Conservation (phyloP, 2,888 invertebrate species). For the Chrysolina oricalcia region DNA sequence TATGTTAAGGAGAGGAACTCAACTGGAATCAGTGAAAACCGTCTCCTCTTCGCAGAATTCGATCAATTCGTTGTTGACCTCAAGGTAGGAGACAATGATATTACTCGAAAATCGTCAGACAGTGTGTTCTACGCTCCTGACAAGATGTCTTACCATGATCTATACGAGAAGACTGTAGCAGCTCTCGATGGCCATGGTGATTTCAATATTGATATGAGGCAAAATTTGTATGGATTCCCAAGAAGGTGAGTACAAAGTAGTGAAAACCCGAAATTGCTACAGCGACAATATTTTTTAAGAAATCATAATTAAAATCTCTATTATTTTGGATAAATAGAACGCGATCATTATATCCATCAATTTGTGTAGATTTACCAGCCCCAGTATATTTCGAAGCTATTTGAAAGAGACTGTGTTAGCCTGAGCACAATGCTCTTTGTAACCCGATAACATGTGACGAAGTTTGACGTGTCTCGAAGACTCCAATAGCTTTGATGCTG, state of each 20-base stretch:
- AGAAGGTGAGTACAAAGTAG: background rate
- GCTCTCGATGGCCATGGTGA: background rate
- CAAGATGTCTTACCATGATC: slow-evolving; percentile 76
- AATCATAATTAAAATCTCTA: too few species aligned
- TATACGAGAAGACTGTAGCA: slow-evolving; percentile 68
- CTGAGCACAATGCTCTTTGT: too few species aligned
- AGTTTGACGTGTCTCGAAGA: too few species aligned
- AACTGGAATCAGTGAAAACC: slow-evolving; percentile 74
- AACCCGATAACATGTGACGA: too few species aligned
- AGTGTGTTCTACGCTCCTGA: slow-evolving; percentile 79
- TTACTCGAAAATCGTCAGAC: slow-evolving; percentile 80
- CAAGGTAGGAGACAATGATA: slow-evolving; percentile 74
- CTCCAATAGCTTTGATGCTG: too few species aligned
- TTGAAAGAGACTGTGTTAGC: too few species aligned
- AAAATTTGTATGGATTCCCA: slow-evolving; percentile 8
- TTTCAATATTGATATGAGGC: slow-evolving; percentile 6
- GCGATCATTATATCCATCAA: too few species aligned
- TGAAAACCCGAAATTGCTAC: too few species aligned
- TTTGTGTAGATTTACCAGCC: too few species aligned
- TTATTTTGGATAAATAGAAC: too few species aligned
- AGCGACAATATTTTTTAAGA: too few species aligned
- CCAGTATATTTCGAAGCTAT: too few species aligned
- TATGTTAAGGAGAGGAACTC: slow-evolving; percentile 75
- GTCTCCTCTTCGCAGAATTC: slow-evolving; percentile 77
- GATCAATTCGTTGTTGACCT: slow-evolving; percentile 74